These are phyloP conservation scores for Phymastichus coffea DNA, from an alignment of 1,140 invertebrate genomes.

Conservation along the genomic window DNA sequence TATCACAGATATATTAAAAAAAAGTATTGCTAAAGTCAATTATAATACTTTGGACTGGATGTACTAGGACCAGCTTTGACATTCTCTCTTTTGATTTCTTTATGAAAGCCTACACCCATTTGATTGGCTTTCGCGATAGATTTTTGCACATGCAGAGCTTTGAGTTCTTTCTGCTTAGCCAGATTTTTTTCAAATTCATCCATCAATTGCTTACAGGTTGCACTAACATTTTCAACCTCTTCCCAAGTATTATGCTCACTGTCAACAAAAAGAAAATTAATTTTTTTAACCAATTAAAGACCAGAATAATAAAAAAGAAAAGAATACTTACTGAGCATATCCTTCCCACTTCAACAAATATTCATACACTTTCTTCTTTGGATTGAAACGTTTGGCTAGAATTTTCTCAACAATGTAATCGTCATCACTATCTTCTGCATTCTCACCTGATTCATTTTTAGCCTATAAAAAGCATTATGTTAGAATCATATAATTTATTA, in stretches of 20 bases:
- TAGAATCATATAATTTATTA: not conserved
- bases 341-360: slow-evolving; percentile 83
- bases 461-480: not conserved
- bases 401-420: slow-evolving; percentile 77
- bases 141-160: slow-evolving; percentile 58
- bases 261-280: slow-evolving; percentile 33
- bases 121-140: slow-evolving; percentile 33
- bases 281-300: slow-evolving; percentile 10
- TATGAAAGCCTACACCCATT: slow-evolving; percentile 34
- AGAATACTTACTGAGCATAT: slow-evolving; percentile 65
- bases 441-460: slow-evolving; percentile 40
- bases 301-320: slow-evolving; percentile 3
- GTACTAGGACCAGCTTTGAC: slow-evolving; percentile 52
- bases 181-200: slow-evolving; percentile 79
- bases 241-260: slow-evolving; percentile 81
- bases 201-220: slow-evolving; percentile 69
- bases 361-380: slow-evolving; percentile 72
- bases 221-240: slow-evolving; percentile 67
- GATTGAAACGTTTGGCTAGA: slow-evolving; percentile 76
- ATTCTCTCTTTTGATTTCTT: slow-evolving; percentile 44
- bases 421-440: slow-evolving; percentile 54
- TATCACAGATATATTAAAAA: not conserved
- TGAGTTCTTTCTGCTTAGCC: slow-evolving; percentile 71
- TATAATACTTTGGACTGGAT: slow-evolving; percentile 34
- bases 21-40: slow-evolving; percentile 5